A percentile compares a stretch with the other conserved stretches of the same genome.
Conservation (phyloP, 2,113 vertebrate species). For the Albula goreensis region DNA sequence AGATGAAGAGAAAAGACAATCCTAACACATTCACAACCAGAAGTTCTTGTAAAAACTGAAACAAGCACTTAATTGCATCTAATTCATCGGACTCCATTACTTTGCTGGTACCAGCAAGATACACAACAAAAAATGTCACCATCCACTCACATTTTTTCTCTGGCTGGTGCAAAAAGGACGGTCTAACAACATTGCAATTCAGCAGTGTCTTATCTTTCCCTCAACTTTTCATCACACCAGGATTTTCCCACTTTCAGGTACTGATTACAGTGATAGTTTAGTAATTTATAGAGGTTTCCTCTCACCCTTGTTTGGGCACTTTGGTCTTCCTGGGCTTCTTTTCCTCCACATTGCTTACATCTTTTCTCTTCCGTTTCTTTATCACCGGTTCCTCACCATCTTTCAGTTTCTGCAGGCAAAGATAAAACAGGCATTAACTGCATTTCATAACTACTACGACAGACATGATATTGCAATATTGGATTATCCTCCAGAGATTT, state of each 20-base stretch:
- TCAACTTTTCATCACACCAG: too few species aligned
- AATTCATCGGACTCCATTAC: too few species aligned
- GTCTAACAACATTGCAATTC: too few species aligned
- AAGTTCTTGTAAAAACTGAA: too few species aligned
- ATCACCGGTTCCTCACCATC: conserved; percentile 85
- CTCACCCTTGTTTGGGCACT: conserved; percentile 89
- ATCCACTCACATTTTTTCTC: too few species aligned
- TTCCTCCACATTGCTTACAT: conserved; percentile 86
- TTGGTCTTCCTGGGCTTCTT: conserved; percentile 91
- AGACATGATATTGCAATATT: not conserved
- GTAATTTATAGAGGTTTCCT: not conserved
- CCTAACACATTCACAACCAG: too few species aligned
- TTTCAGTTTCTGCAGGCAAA: conserved; percentile 75
- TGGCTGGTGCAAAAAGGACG: too few species aligned
- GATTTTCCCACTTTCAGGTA: not conserved
- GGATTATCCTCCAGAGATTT: not conserved
- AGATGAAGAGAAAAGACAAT: not conserved
- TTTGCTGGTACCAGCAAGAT: too few species aligned
- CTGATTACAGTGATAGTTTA: not conserved
- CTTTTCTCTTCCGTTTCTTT: conserved; percentile 92
- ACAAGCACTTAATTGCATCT: too few species aligned
- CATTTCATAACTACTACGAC: not conserved
- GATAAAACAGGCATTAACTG: too few species aligned
- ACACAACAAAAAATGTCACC: too few species aligned
- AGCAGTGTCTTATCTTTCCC: too few species aligned